Evolutionary conservation across 2,797 vertebrate genomes (phyloP).

Genomic region (Gallirallus australis): DNA sequence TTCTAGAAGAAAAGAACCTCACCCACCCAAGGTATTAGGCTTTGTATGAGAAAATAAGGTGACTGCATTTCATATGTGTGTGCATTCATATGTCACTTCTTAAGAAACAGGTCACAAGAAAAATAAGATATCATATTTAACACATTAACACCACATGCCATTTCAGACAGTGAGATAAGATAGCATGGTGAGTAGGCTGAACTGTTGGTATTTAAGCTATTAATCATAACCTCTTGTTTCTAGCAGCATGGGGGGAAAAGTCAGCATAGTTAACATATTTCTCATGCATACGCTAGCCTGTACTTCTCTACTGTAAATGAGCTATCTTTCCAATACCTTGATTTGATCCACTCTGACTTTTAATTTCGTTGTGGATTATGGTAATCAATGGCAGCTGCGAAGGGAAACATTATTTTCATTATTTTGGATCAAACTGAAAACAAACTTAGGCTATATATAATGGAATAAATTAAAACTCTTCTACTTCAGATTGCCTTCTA

Average conservation of each 20-base stretch:
- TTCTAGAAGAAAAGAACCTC: constrained; percentile 8
- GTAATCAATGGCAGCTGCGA: constrained; percentile 22
- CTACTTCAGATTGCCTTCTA: constrained; percentile 28
- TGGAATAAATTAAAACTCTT: constrained; percentile 30
- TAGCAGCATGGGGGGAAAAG: background rate
- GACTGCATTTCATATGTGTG: background rate
- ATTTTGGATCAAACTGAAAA: constrained; percentile 25
- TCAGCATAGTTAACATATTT: constrained; percentile 44
- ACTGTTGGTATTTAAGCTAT: constrained; percentile 43
- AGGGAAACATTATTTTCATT: constrained; percentile 23
- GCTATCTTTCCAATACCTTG: constrained; percentile 18
- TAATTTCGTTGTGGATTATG: constrained; percentile 39
- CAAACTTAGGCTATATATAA: background rate
- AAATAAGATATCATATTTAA: constrained; percentile 54
- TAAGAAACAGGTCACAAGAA: constrained; percentile 16
- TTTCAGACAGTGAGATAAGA: constrained; percentile 56
- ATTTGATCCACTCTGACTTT: background rate
- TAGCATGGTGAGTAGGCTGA: background rate
- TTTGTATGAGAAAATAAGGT: constrained; percentile 26
- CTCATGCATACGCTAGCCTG: background rate
- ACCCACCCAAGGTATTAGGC: constrained; percentile 17
- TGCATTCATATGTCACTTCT: background rate
- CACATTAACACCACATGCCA: constrained; percentile 58
- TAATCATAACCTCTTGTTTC: constrained; percentile 52
- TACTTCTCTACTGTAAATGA: background rate